Conservation (phyloP, 2,888 invertebrate genomes). For the Corbicula japonica region DNA sequence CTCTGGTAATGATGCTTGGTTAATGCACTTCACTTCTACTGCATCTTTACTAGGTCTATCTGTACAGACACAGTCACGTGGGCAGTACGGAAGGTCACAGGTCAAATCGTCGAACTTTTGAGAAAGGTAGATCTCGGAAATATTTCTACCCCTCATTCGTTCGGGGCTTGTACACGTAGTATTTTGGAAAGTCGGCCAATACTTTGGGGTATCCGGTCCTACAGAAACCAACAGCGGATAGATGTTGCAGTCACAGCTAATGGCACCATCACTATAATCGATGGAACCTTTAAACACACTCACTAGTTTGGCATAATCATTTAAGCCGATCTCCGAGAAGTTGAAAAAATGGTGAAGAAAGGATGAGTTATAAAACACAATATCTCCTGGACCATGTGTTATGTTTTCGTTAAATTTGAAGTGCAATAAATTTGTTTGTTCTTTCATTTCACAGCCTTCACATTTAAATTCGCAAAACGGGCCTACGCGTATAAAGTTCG, state of each 20-base stretch:
- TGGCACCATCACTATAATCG: neutral
- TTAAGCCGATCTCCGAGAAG: constrained; percentile 12
- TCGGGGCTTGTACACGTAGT: constrained; percentile 24
- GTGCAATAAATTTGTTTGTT: constrained; percentile 9
- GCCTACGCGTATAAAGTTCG: constrained; percentile 37
- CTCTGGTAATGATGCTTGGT: constrained; percentile 14
- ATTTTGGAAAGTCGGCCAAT: constrained; percentile 14
- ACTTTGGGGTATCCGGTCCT: neutral
- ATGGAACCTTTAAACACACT: constrained; percentile 2
- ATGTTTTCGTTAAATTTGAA: neutral
- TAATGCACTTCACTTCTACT: constrained; percentile 33
- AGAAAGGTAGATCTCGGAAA: neutral
- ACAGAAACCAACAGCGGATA: constrained; percentile 15
- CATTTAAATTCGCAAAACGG: constrained; percentile 37
- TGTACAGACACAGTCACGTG: constrained; percentile 32
- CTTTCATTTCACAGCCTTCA: constrained; percentile 19
- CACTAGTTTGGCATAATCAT: constrained; percentile 14
- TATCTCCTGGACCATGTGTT: constrained; percentile 36
- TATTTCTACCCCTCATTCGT: constrained; percentile 22
- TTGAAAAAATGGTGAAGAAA: constrained; percentile 28
- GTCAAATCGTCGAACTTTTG: constrained; percentile 31
- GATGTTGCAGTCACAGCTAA: constrained; percentile 33
- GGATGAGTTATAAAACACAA: constrained; percentile 14
- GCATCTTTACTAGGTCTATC: constrained; percentile 38
- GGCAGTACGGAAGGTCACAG: constrained; percentile 42